Percentiles rank a stretch among this genome's conserved stretches.
phyloP scores from a whole-genome alignment of 2,888 invertebrate species.

The Sisyra terminalis region DNA sequence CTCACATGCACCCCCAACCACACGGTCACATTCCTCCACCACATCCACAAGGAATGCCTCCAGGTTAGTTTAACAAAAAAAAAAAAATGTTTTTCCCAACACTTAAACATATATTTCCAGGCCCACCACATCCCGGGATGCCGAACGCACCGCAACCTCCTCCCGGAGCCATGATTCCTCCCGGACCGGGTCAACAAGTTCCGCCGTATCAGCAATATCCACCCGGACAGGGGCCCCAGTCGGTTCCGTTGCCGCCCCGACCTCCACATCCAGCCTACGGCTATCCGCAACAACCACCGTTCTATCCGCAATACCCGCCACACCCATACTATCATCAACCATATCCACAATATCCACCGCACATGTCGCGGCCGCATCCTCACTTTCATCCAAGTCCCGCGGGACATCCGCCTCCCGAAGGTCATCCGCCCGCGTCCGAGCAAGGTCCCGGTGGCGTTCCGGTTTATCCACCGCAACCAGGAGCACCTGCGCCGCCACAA shows the following conservation, averaged over 20 bases:
- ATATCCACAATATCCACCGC: conserved; percentile 36
- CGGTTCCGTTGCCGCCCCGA: conserved; percentile 33
- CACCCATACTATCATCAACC: conserved; percentile 34
- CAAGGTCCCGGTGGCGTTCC: conserved; percentile 7
- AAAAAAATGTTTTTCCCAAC: no score
- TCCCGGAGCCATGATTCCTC: conserved; percentile 25
- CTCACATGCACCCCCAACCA: conserved; percentile 13
- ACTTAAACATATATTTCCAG: conserved; percentile 5
- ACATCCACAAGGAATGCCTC: conserved; percentile 11
- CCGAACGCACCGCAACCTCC: conserved; percentile 19
- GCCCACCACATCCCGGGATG: conserved; percentile 15
- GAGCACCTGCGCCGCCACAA: not conserved
- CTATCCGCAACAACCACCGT: conserved; percentile 26
- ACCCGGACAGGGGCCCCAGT: conserved; percentile 21
- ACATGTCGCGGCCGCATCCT: conserved; percentile 27
- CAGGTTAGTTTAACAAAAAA: conserved; percentile 12
- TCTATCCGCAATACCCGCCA: conserved; percentile 30
- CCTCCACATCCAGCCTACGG: conserved; percentile 34
- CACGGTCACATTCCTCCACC: conserved; percentile 8
- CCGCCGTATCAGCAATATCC: conserved; percentile 23
- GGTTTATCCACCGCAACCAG: not conserved
- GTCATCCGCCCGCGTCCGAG: conserved; percentile 13
- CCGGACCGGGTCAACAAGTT: conserved; percentile 16
- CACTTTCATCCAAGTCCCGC: conserved; percentile 26
- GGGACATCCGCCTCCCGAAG: conserved; percentile 16